phyloP scores from a whole-genome alignment of 2,797 vertebrate species.

The Premnoplex brunnescens region DNA sequence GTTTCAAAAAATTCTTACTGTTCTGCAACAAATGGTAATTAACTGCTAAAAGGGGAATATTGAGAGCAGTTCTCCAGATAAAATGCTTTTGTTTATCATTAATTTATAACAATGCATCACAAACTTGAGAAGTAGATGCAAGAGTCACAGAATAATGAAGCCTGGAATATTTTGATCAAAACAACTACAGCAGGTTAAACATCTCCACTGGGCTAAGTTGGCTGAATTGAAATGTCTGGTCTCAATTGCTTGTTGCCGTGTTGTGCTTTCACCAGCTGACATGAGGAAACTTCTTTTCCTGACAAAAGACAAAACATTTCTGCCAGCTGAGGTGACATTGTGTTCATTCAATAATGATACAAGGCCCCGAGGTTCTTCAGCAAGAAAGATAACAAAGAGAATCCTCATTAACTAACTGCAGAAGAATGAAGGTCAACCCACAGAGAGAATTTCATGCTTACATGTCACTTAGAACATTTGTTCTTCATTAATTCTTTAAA shows the following conservation, averaged over 20 bases:
- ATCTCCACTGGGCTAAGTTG: conserved; percentile 63
- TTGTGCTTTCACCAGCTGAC: conserved; percentile 71
- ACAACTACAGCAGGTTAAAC: conserved; percentile 55
- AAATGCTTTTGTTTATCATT: conserved; percentile 64
- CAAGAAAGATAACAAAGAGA: conserved; percentile 78
- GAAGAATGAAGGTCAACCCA: conserved; percentile 80
- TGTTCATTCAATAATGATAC: conserved; percentile 79
- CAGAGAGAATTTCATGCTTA: conserved; percentile 73
- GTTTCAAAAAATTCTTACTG: conserved; percentile 32
- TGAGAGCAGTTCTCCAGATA: conserved; percentile 51
- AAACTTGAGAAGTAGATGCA: conserved; percentile 46
- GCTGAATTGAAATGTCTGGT: conserved; percentile 74
- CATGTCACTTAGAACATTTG: conserved; percentile 77
- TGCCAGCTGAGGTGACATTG: conserved; percentile 79
- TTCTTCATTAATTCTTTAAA: conserved; percentile 82
- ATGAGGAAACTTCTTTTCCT: conserved; percentile 73
- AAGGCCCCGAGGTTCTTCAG: conserved; percentile 76
- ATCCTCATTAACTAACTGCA: conserved; percentile 78
- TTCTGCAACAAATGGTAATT: conserved; percentile 54
- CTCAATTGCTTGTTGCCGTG: conserved; percentile 65
- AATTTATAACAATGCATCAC: conserved; percentile 48
- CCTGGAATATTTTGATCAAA: conserved; percentile 71
- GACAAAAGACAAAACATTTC: conserved; percentile 78
- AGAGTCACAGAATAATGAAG: conserved; percentile 23
- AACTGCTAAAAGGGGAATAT: conserved; percentile 44